Evolutionary conservation across 2,113 vertebrate genomes (phyloP).

Genomic region (Tamias sibiricus): DNA sequence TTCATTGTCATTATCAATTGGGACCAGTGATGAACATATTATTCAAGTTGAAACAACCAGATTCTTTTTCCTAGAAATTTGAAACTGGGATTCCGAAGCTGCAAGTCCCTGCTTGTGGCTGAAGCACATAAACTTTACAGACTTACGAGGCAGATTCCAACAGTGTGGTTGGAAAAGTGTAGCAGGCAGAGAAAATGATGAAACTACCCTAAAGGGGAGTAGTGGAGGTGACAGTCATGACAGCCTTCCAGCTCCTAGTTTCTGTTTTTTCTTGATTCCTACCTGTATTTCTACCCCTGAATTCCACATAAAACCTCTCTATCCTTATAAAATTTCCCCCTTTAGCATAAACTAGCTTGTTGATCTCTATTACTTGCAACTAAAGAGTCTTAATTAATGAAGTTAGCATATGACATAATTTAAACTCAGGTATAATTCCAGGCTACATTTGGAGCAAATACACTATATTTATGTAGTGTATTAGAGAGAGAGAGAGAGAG

Average conservation of each 20-base stretch:
- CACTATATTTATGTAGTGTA: too few relatives aligned
- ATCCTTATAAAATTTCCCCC: neutral
- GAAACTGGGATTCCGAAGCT: neutral
- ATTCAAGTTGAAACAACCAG: neutral
- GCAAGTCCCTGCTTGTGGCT: neutral
- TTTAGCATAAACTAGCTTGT: neutral
- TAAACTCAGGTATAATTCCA: neutral
- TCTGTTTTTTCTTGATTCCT: neutral
- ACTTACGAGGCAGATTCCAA: neutral
- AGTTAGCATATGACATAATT: neutral
- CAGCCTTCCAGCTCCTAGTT: neutral
- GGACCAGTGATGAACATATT: neutral
- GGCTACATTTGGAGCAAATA: neutral
- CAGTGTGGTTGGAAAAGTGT: neutral
- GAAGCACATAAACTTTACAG: neutral
- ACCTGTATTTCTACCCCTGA: neutral
- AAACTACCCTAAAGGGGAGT: neutral
- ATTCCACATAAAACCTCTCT: neutral
- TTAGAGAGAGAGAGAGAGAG: too few relatives aligned
- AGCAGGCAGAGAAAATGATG: neutral
- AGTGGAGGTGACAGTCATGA: neutral
- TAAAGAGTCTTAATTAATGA: neutral
- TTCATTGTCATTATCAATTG: neutral
- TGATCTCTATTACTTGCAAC: constrained; percentile 7
- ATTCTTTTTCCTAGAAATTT: constrained; percentile 24